Base-by-base conservation (phyloP, 2,113 vertebrate genomes). In the Illadopsis cleaveri region DNA sequence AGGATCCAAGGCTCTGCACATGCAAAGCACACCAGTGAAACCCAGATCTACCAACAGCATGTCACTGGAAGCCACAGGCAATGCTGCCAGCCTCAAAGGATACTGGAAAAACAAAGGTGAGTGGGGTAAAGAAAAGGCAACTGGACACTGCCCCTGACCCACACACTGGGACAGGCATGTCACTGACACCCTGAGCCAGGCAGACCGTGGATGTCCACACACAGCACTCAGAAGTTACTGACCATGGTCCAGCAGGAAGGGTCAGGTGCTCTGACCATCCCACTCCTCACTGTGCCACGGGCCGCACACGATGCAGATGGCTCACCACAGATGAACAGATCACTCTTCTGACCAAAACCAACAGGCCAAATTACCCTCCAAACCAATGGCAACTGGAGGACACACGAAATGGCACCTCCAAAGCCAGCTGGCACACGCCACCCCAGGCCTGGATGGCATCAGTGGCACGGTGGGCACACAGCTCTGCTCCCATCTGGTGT, bases 311-410 rank as follows among this genome's bases (percentile, higher is more conserved):
- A 25, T 92, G 79, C 95, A 93, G 92, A 93, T 75, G 92, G 95
- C 94, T 94, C 27, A 2, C 71, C 79, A 82, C 76, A 80, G 88
- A 92, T 54, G 60, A 68, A 84, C 94, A 77, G 78, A 90, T 58
- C 64, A 48, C 85, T 86, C 45, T 56, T 47, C 94, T 75, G 75
- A 96, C 96, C 97, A 94, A 96, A 96, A 86, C 45, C 93, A 79
- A 82, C 65, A 11, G 2, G 72, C 69, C 95, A 96, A 92, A 80
- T 89, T 76, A 88, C 51, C 87, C 88, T 96, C 86, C 90, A 90
- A 94, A 64, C 65, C 92, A 94, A 95, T 51, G 84, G 93, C 93
- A 95, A 93, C 40, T 76, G 85, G 86, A 95, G 91, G 89, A 75
- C 93, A 66, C 57, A 12, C 1, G 0, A 90, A 96, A 87, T 20